Evolutionary conservation across 1,140 invertebrate genomes (phyloP).

Genomic region (Aricia agestis): DNA sequence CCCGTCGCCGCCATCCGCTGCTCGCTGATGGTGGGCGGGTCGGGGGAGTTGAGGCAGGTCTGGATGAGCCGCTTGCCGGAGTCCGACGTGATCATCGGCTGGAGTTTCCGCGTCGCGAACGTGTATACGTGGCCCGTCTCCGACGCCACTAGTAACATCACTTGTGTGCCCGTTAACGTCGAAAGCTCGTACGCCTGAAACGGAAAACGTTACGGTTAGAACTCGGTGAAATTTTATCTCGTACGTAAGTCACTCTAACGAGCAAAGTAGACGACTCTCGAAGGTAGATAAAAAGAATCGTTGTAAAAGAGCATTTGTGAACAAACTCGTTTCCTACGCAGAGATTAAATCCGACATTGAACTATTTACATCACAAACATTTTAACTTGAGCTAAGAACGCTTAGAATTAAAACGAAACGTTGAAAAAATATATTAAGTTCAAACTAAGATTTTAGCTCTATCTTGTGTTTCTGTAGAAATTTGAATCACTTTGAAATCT

Average conservation of each 20-base stretch:
- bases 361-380: conserved; percentile 2
- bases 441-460: not conserved
- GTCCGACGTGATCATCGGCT: conserved; percentile 99
- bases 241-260: conserved; percentile 16
- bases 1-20: conserved; percentile 98
- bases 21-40: conserved; percentile 89
- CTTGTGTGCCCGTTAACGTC: conserved; percentile 98
- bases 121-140: conserved; percentile 99
- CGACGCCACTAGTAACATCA: conserved; percentile 96
- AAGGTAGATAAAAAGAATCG: not conserved
- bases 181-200: conserved; percentile 98
- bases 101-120: conserved; percentile 98
- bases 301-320: conserved; percentile 33
- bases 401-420: not conserved
- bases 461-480: not conserved
- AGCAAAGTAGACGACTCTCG: too few species aligned
- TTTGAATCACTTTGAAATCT: not conserved
- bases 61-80: conserved; percentile 99
- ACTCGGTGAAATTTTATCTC: not conserved
- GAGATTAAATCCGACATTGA: conserved; percentile 8
- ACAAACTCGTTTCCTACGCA: conserved; percentile 5
- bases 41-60: conserved; percentile 98
- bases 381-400: not conserved
- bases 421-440: not conserved
- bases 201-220: conserved; percentile 27